Conservation (phyloP, 2,888 invertebrate genomes). For the Ferdinandea cuprea region DNA sequence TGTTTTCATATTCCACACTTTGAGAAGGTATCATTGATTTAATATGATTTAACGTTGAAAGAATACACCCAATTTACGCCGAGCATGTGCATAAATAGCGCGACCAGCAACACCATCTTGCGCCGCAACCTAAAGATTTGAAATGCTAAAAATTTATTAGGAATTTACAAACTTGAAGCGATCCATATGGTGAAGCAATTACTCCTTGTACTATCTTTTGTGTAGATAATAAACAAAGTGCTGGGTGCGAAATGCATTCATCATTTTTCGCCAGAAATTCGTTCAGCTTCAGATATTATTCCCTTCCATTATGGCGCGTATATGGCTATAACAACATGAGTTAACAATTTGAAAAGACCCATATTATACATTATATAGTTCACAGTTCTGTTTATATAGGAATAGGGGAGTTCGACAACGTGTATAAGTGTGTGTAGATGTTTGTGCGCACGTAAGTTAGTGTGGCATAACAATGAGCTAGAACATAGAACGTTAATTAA, state of each 20-base stretch:
- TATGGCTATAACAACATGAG: conserved; percentile 10
- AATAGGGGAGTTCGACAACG: no score
- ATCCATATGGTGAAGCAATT: conserved; percentile 19
- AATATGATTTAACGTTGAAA: no score
- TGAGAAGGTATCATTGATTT: no score
- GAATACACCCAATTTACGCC: no score
- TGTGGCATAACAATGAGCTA: conserved; percentile 52
- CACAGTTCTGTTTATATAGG: background rate
- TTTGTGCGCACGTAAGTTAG: background rate
- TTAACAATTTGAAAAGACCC: conserved; percentile 57
- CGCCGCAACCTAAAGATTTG: no score
- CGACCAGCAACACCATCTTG: no score
- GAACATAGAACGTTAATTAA: conserved; percentile 65
- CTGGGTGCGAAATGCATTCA: conserved; percentile 49
- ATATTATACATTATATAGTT: background rate
- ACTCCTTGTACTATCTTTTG: conserved; percentile 18
- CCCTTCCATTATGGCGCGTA: conserved; percentile 19
- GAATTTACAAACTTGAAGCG: no score
- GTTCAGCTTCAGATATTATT: conserved; percentile 38
- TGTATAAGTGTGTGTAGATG: background rate
- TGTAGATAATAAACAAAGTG: conserved; percentile 19
- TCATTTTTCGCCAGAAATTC: conserved; percentile 45
- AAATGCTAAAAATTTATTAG: no score
- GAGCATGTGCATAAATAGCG: no score
- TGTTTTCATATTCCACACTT: no score